Conservation (phyloP, 1,140 invertebrate genomes). For the Drosophila dunni region DNA sequence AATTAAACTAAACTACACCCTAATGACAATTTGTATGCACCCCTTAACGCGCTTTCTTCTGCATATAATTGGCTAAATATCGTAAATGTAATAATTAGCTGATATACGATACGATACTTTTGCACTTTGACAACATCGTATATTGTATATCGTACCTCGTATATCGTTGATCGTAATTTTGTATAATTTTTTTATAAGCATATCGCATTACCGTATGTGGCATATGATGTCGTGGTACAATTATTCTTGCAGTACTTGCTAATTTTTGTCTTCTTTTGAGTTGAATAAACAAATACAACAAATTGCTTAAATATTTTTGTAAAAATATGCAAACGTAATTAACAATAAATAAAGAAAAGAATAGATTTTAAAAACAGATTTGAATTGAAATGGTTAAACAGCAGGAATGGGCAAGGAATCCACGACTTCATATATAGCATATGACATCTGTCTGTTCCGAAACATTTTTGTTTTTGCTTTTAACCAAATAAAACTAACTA, state of each 20-base stretch:
- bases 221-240: constrained; percentile 78
- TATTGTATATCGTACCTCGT: constrained; percentile 19
- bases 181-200: constrained; percentile 30
- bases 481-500: constrained; percentile 48
- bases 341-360: constrained; percentile 8
- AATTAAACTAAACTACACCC: constrained; percentile 37
- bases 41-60: constrained; percentile 63
- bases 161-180: constrained; percentile 15
- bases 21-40: constrained; percentile 69
- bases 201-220: constrained; percentile 65
- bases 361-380: constrained; percentile 17
- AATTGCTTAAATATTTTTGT: constrained; percentile 73
- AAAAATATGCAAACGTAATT: constrained; percentile 79
- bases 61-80: constrained; percentile 59
- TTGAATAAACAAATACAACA: constrained; percentile 53
- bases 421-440: constrained; percentile 84
- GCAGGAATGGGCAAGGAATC: constrained; percentile 67
- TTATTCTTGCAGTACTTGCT: constrained; percentile 70
- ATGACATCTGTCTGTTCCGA: constrained; percentile 48
- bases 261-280: constrained; percentile 62
- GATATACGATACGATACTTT: constrained; percentile 26
- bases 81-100: constrained; percentile 47
- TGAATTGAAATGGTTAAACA: constrained; percentile 53
- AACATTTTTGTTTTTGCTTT: constrained; percentile 67
- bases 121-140: constrained; percentile 30